Evolutionary conservation across 2,888 invertebrate genomes (phyloP), one percentile per base, ranked within the genome.

Genomic region (Rotaria macrura): DNA sequence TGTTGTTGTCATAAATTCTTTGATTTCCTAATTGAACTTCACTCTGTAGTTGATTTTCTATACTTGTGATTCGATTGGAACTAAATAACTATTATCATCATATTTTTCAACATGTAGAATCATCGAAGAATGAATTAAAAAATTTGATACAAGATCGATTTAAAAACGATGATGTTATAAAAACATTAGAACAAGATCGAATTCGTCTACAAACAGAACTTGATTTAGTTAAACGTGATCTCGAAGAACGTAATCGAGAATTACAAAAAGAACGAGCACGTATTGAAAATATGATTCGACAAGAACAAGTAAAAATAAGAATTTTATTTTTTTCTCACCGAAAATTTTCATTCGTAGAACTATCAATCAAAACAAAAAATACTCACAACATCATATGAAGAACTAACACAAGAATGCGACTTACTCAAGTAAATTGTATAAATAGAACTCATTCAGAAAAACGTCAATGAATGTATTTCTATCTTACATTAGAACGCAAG

Each of bases 401-500:
- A 86, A 57, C 38, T 84, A 34, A 79, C 86, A 47, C 84, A 79
- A n/a, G 86, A 86, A 83, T 38, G 55, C 47, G 86, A 86, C n/a
- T 47, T 54, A 43, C 14, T 84, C 9, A 43, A 79, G 79, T 79
- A 79, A 38, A 49, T 43, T 47, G 40, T 47, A 12, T 34, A 54
- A 84, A 6, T 25, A 74, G 79, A 52, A 40, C 40, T 83, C 43
- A 85, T 54, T 14, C n/a, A 23, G n/a, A 84, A 65, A 84, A 23
- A 47, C 10, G 47, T 20, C 43, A 4, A n/a, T 43, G 12, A 4
- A n/a, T 43, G 12, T 2, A n/a, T 79, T 17, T 79, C 12, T 43
- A 43, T 25, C n/a, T 34, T 34, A 23, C 0, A 12, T 79, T 43
- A 74, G 83, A 55, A 83, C 79, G 43, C 57, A 84, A 83, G 84